These are phyloP conservation scores for Napeogenes inachia DNA, from an alignment of 2,888 invertebrate genomes.

Conservation along the genomic window DNA sequence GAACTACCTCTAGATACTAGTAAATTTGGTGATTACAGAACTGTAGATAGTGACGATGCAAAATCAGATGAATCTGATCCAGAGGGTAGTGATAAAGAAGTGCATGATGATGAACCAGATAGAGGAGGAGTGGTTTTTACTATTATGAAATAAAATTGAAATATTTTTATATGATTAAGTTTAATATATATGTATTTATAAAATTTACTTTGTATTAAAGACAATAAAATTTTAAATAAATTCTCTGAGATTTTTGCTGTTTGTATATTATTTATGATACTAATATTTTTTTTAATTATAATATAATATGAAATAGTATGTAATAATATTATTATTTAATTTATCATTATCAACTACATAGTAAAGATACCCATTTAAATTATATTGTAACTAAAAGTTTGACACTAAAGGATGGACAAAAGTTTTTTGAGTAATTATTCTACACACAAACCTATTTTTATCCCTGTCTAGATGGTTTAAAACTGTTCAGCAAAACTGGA, in stretches of 20 bases:
- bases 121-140: constrained; percentile 74
- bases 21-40: constrained; percentile 60
- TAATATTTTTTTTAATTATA: neutral
- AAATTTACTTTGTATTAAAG: neutral
- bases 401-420: no score
- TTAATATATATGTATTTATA: neutral
- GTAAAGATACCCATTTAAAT: no score
- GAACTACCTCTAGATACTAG: constrained; percentile 50
- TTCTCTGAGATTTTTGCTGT: neutral
- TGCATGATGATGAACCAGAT: constrained; percentile 77
- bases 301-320: neutral
- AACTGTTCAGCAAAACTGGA: no score
- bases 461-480: no score
- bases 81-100: constrained; percentile 74
- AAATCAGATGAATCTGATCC: constrained; percentile 52
- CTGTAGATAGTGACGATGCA: constrained; percentile 52
- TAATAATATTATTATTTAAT: no score
- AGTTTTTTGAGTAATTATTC: no score
- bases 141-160: constrained; percentile 55
- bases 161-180: neutral
- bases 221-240: neutral
- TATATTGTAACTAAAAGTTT: no score
- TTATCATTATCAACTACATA: no score
- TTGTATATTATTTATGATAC: neutral
- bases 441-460: no score